Percentiles rank a stretch among this genome's conserved stretches.
Evolutionary conservation across 2,888 invertebrate species (phyloP).

Genomic region (Eristalis intricaria): DNA sequence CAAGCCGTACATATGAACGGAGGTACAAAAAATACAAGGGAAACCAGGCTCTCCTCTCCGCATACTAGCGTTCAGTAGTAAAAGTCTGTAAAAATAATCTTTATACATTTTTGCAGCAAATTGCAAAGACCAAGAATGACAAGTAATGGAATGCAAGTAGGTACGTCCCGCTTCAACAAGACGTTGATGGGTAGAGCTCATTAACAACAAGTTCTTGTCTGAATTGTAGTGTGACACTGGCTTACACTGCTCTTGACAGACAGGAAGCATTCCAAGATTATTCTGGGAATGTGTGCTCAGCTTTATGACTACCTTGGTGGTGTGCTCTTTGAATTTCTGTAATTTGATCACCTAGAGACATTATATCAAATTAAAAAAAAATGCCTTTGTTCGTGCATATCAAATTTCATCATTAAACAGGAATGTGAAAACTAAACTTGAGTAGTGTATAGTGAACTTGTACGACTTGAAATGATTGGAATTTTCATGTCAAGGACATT

Average conservation of each 20-base stretch:
- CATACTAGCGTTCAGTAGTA: constrained; percentile 56
- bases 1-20: neutral
- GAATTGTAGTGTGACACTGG: constrained; percentile 21
- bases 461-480: neutral
- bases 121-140: constrained; percentile 14
- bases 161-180: constrained; percentile 4
- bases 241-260: constrained; percentile 60
- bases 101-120: constrained; percentile 46
- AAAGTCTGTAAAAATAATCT: constrained; percentile 63
- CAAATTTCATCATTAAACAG: constrained; percentile 46
- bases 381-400: constrained; percentile 41
- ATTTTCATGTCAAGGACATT: neutral
- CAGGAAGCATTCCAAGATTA: constrained; percentile 71
- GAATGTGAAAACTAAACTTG: neutral
- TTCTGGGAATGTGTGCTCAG: constrained; percentile 62
- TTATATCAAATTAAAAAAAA: constrained; percentile 61
- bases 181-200: neutral
- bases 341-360: constrained; percentile 66
- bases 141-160: constrained; percentile 56
- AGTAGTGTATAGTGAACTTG: neutral
- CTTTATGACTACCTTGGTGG: constrained; percentile 42
- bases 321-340: constrained; percentile 65
- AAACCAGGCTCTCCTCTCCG: neutral
- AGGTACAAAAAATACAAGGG: neutral
- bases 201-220: neutral